Evolutionary conservation across 2,113 vertebrate genomes (phyloP).

Genomic region (Platycercus adscitus): DNA sequence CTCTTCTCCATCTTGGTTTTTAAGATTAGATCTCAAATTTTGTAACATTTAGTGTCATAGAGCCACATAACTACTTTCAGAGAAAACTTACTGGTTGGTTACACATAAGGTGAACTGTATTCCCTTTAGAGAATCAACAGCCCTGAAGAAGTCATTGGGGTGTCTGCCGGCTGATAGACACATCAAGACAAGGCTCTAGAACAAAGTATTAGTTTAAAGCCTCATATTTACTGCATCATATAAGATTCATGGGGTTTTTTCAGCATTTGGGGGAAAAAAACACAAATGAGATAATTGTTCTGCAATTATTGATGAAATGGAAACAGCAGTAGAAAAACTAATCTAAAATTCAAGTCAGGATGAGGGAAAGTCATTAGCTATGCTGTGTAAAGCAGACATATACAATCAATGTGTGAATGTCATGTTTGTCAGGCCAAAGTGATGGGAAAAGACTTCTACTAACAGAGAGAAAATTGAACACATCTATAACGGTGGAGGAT

Average conservation of each 20-base stretch:
- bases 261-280: neutral
- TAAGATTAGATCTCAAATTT: neutral
- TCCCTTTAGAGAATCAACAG: neutral
- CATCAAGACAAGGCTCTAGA: neutral
- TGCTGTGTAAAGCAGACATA: slow-evolving; percentile 57
- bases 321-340: slow-evolving; percentile 26
- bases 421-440: slow-evolving; percentile 64
- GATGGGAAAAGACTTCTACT: slow-evolving; percentile 64
- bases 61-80: neutral
- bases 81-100: neutral
- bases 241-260: neutral
- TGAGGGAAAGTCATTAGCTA: slow-evolving; percentile 58
- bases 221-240: neutral
- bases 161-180: neutral
- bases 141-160: neutral
- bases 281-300: slow-evolving; percentile 46
- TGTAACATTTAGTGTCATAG: neutral
- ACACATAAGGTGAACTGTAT: neutral
- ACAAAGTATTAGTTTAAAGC: neutral
- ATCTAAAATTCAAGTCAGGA: slow-evolving; percentile 62
- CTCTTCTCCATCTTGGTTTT: neutral
- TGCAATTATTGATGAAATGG: slow-evolving; percentile 34
- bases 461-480: slow-evolving; percentile 63
- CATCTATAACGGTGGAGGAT: slow-evolving; percentile 58
- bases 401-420: slow-evolving; percentile 64